These are phyloP conservation scores for Tapirus indicus DNA, from an alignment of 2,797 vertebrate genomes.

Conservation along the genomic window DNA sequence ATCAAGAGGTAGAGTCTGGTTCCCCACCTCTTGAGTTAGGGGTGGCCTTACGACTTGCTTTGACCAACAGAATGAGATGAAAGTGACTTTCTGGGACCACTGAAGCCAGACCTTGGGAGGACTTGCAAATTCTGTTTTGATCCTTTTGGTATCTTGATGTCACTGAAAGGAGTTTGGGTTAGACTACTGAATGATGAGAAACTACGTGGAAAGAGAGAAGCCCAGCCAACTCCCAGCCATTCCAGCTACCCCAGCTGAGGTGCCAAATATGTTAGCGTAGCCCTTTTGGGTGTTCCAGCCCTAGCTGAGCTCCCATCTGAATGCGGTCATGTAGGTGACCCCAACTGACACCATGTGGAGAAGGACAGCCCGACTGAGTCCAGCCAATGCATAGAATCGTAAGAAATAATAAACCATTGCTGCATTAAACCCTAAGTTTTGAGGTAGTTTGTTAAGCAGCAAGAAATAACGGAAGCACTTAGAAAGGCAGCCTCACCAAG, in stretches of 20 bases:
- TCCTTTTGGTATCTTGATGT: not conserved
- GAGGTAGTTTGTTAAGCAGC: not conserved
- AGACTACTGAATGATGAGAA: not conserved
- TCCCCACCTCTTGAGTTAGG: not conserved
- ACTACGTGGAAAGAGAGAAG: not conserved
- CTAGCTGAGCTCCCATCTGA: not conserved
- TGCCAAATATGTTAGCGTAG: not conserved
- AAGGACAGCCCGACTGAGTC: not conserved
- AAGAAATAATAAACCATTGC: slow-evolving; percentile 13
- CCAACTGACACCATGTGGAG: slow-evolving; percentile 3
- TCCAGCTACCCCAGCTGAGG: not conserved
- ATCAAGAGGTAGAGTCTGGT: not conserved
- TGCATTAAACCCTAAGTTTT: slow-evolving; percentile 9
- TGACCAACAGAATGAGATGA: not conserved
- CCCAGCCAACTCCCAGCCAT: not conserved
- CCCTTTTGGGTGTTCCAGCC: not conserved
- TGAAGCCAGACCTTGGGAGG: not conserved
- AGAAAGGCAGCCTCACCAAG: not conserved
- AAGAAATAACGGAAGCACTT: slow-evolving; percentile 18
- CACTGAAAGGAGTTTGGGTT: not conserved
- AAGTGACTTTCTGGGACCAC: not conserved
- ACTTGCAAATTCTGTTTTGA: not conserved
- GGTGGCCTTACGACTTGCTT: not conserved
- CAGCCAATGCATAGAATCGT: not conserved
- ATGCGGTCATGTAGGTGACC: slow-evolving; percentile 4